Evolutionary conservation across 1,140 invertebrate species (phyloP), one percentile per base, ranked within the genome.

Genomic region (Bombus picipes): DNA sequence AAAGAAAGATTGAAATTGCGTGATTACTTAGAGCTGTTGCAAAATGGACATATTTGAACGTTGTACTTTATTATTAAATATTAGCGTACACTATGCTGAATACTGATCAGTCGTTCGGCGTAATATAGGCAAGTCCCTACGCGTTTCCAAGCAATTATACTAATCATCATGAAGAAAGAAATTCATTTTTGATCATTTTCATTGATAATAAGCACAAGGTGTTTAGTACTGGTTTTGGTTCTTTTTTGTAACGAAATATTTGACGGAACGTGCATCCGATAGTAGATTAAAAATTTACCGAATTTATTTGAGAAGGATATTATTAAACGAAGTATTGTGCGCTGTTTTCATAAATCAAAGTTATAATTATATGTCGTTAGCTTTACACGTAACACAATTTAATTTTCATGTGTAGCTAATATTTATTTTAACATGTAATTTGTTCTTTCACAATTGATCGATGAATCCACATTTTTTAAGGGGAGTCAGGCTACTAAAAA

Each of bases 71-170:
- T 25, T n/a, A 70, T 57, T 39, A 66, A 86, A 47, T 72, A 73
- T 59, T 37, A 66, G 65, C 73, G 37, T 79, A 84, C 53, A 79
- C 43, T 75, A 68, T 84, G 47, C 85, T 41, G n/a, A 59, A 80
- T 86, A 88, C n/a, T 65, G 71, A 65, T 82, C 15, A 78, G 22
- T 85, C 22, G 78, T 89, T 74, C 32, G 66, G 62, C 47, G 68
- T 70, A 89, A 39, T 37, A 41, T 28, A 75, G 84, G 81, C 80
- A 89, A 90, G 87, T 87, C 81, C 81, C 76, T 87, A 74, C 72
- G 47, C 66, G 66, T 89, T 88, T 79, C 28, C 34, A 59, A 66
- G n/a, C 18, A 39, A 28, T 47, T 79, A 13, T 83, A 83, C 43
- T 68, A 75, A 76, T 82, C 39, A 34, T 59, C 34, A 15, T 32